Evolutionary conservation across 2,888 invertebrate genomes (phyloP).

Genomic region (Sinelater perroti): DNA sequence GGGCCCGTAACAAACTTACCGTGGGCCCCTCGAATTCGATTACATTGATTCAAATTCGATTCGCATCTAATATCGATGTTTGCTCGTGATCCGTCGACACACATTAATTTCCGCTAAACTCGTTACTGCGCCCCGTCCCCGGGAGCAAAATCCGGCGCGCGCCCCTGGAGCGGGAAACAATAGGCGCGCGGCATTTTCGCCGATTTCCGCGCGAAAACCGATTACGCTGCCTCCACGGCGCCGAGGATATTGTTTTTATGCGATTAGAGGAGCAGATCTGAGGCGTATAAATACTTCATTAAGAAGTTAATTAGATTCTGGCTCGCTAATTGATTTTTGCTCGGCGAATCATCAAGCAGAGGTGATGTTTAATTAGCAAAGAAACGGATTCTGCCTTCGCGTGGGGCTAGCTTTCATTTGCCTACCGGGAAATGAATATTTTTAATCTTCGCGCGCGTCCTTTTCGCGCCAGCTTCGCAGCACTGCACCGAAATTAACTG

Average conservation of each 20-base stretch:
- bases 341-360: conserved; percentile 28
- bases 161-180: not conserved
- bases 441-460: no score
- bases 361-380: conserved; percentile 22
- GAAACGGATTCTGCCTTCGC: conserved; percentile 13
- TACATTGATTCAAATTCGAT: conserved; percentile 49
- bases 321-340: conserved; percentile 49
- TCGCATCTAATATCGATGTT: conserved; percentile 50
- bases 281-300: conserved; percentile 48
- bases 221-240: conserved; percentile 6
- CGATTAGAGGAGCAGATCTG: conserved; percentile 46
- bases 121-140: conserved; percentile 36
- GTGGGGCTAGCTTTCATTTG: not conserved
- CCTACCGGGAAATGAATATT: no score
- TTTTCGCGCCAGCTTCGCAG: no score
- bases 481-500: no score
- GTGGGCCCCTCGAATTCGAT: conserved; percentile 43
- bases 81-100: conserved; percentile 47
- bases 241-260: conserved; percentile 51
- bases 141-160: not conserved
- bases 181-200: not conserved
- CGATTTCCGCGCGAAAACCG: conserved; percentile 8
- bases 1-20: conserved; percentile 45
- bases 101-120: conserved; percentile 45
- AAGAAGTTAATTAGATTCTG: conserved; percentile 48